Evolutionary conservation across 2,797 vertebrate genomes (phyloP), one percentile per base, ranked within the genome.

Genomic region (Hydrolagus colliei): DNA sequence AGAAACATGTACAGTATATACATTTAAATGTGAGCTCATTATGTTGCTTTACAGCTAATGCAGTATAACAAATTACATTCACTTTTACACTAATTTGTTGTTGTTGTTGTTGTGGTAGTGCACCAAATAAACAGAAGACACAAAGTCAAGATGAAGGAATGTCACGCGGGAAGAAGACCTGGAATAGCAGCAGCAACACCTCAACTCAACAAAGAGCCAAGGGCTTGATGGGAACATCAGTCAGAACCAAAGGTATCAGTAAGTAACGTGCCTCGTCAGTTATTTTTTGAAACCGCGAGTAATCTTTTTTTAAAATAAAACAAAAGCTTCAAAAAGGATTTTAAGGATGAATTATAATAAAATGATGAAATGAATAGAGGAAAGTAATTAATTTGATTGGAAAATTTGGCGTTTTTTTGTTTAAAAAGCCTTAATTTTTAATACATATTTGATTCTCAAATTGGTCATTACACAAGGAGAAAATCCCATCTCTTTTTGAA

Each of bases 211-310:
- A 90, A 82, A 97, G 94, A 87, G 92, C 92, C 88, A 95, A 93
- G 91, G 93, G 88, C 86, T 88, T 92, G 35, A 86, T 93, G 65
- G 91, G 89, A 62, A 88, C 52, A 87, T 88, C 91, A 88, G 87
- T 89, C 73, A 95, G 96, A 87, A 94, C 88, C 87, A 93, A 93
- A 88, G 95, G 97, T 99, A 93, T 92, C 92, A 9, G 74, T 16
- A 35, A 80, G 41, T 52, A 3, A 52, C 6, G 41, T 3, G 41
- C 41, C 6, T 52, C 41, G 3, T 52, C 41, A 52, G 41, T 52
- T 3, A 6, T 3, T 3, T 52, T 52, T 52, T 52, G 6, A 52
- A 52, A 52, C 0, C 1, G 2, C 2, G 41, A 52, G 41, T 52
- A 52, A 52, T 0, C 41, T 3, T 52, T 27, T 27, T 27, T 27